phyloP scores from a whole-genome alignment of 2,113 vertebrate genomes.

The Oreochromis tanganicae region DNA sequence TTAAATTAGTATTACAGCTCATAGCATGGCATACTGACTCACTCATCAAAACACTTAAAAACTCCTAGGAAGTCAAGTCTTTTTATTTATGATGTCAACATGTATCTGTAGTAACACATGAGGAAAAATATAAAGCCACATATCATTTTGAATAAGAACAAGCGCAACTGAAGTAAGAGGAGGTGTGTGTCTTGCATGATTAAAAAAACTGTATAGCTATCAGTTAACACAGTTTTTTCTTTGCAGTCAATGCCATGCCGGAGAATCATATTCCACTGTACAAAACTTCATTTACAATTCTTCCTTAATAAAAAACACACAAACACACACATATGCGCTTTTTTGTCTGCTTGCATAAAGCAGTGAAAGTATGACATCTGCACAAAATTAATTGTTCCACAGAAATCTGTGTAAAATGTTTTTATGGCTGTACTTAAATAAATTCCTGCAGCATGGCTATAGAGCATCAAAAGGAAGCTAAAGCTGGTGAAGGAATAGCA shows the following conservation, averaged over 20 bases:
- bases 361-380: not conserved
- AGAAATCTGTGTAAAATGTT: not conserved
- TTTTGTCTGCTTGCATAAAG: not conserved
- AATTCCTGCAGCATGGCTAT: not conserved
- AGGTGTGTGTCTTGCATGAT: not conserved
- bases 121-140: not conserved
- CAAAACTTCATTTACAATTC: not conserved
- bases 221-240: not conserved
- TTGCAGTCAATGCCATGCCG: accelerated
- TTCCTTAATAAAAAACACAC: not conserved
- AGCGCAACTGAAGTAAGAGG: not conserved
- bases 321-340: not conserved
- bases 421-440: not conserved
- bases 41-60: not conserved
- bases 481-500: not conserved
- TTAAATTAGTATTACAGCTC: not conserved
- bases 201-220: not conserved
- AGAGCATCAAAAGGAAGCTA: not conserved
- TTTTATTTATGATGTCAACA: not conserved
- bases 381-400: not conserved
- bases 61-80: not conserved
- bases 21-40: not conserved
- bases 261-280: not conserved
- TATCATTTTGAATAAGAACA: not conserved
- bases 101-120: not conserved